A percentile compares a stretch with the other conserved stretches of the same genome.
Conservation (phyloP, 2,797 vertebrate species). For the Myotis vivesi region DNA sequence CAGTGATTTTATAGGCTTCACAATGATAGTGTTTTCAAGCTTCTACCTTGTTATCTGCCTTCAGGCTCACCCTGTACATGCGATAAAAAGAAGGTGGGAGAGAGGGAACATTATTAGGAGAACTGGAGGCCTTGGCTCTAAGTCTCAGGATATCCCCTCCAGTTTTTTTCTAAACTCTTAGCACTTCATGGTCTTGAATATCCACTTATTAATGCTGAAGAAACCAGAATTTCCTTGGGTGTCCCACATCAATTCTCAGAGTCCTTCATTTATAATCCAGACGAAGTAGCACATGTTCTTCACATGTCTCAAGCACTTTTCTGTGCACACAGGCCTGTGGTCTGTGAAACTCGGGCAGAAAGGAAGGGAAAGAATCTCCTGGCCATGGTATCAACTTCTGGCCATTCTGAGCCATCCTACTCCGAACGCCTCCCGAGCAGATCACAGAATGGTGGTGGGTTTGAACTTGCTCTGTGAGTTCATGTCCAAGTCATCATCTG, state of each 20-base stretch:
- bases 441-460: background rate
- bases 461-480: background rate
- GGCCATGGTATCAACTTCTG: background rate
- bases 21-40: background rate
- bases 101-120: background rate
- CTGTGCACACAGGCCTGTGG: background rate
- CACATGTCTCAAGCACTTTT: background rate
- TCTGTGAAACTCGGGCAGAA: background rate
- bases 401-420: background rate
- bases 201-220: background rate
- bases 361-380: background rate
- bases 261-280: background rate
- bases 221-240: background rate
- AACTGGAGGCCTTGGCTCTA: background rate
- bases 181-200: background rate
- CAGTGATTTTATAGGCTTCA: background rate
- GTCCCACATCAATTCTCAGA: background rate
- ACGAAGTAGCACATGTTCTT: background rate
- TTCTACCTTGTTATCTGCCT: background rate
- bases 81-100: background rate
- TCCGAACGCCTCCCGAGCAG: background rate
- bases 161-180: background rate
- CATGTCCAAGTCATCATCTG: background rate
- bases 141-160: background rate
- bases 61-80: background rate